Evolutionary conservation across 2,888 invertebrate genomes (phyloP), one percentile per base, ranked within the genome.

Genomic region (Tinea pellionella): DNA sequence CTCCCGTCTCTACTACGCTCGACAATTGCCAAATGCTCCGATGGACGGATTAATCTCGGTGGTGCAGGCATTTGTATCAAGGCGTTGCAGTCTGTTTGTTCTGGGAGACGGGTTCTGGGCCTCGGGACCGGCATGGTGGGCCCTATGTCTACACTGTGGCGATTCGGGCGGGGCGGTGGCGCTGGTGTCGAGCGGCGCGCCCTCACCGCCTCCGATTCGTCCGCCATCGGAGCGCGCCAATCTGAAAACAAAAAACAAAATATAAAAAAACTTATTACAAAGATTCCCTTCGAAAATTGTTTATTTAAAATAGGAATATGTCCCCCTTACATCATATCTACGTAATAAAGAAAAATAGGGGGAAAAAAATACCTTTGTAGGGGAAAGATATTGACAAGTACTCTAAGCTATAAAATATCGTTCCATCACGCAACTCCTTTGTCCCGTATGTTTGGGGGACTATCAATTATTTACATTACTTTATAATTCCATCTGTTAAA

Each of bases 201-300:
- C 75, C 81, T 72, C 68, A 76, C 78, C 75, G 77, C 80, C 75
- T 85, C 85, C 74, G 80, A 68, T 69, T 85, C 86, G 70, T 86
- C 86, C 62, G 78, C 73, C 86, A 86, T 86, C 70, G 86, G 86
- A 69, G 85, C 83, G 78, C 86, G 86, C 86, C 86, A 86, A 85
- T 86, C 86, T 86, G 75, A 63, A 37, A 51, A 43, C n/a, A n/a
- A 37, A 61, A 57, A 30, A 55, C 13, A 19, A 4, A 47, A 16
- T 11, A n/a, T 47, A 9, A 11, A 18, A 8, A 59, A n/a, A 58
- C 29, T 37, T 12, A 13, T 16, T 29, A 24, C 13, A 57, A 56
- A 15, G 4, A 11, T 47, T 6, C 37, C 37, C 37, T 9, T 37
- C 37, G 37, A 37, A 15, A 8, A 2, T 47, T 47, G 47, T 47